Conservation (phyloP, 2,888 invertebrate genomes). For the Rhabditoides inermis region DNA sequence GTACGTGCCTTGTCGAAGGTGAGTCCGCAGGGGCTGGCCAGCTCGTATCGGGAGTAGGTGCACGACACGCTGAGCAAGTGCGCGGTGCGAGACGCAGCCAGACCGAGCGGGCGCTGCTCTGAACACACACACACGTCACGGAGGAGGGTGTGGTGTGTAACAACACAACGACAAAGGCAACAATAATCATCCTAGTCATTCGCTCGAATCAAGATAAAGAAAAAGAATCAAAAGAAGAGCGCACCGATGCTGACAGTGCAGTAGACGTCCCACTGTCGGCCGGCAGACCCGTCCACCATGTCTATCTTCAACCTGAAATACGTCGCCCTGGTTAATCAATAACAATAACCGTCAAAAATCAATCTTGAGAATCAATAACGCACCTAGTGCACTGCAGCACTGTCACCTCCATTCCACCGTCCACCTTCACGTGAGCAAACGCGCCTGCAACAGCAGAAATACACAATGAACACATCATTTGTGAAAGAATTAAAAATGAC, state of each 20-base stretch:
- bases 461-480: no score
- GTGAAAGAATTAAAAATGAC: background rate
- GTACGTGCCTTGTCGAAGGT: slow-evolving; percentile 22
- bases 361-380: no score
- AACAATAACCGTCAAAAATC: no score
- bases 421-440: slow-evolving; percentile 40
- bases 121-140: no score
- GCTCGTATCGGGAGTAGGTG: slow-evolving; percentile 36
- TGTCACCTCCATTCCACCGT: slow-evolving; percentile 46
- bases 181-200: no score
- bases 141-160: background rate
- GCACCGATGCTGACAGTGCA: slow-evolving; percentile 37
- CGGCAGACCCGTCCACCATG: slow-evolving; percentile 30
- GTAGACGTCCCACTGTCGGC: slow-evolving; percentile 32
- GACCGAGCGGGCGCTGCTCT: slow-evolving; percentile 25
- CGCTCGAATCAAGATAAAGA: no score
- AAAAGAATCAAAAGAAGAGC: background rate
- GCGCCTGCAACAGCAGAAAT: slow-evolving; percentile 30
- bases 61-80: slow-evolving; percentile 37
- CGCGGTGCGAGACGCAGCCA: slow-evolving; percentile 11
- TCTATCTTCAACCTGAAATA: no score
- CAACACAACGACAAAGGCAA: no score
- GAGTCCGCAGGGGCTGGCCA: slow-evolving; percentile 31
- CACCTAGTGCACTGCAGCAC: slow-evolving; percentile 44
- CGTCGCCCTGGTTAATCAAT: no score